Percentiles rank a stretch among this genome's conserved stretches.
Evolutionary conservation across 2,888 invertebrate species (phyloP).

Genomic region (Drosophila picticornis): DNA sequence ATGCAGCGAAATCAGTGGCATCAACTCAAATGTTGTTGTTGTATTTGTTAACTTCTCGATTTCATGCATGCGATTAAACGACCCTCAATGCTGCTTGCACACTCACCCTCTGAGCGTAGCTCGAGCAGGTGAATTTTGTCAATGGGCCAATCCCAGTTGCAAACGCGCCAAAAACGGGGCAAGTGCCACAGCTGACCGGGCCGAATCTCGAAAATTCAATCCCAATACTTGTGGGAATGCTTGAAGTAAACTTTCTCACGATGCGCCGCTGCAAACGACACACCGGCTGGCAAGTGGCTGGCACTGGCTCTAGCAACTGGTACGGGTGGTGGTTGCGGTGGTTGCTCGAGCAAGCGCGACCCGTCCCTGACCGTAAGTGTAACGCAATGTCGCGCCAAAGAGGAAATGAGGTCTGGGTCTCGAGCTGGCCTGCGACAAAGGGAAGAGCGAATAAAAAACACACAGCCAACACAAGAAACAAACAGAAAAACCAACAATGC

Average conservation of each 20-base stretch:
- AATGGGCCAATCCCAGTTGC: conserved; percentile 53
- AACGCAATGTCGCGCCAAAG: conserved; percentile 81
- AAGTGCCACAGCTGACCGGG: conserved; percentile 76
- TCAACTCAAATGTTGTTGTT: conserved; percentile 42
- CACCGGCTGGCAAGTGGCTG: conserved; percentile 74
- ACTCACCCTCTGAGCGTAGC: conserved; percentile 45
- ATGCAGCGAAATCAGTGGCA: conserved; percentile 47
- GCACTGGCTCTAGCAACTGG: conserved; percentile 38
- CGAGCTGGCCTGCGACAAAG: conserved; percentile 54
- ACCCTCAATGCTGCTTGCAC: conserved; percentile 37
- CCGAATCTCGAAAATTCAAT: conserved; percentile 66
- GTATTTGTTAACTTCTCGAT: conserved; percentile 69
- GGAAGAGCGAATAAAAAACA: conserved; percentile 54
- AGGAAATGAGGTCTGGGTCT: conserved; percentile 80
- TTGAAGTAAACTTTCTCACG: conserved; percentile 85
- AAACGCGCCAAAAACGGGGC: conserved; percentile 55
- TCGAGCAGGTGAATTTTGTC: conserved; percentile 79
- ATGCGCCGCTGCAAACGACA: conserved; percentile 75
- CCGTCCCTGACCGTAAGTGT: conserved; percentile 56
- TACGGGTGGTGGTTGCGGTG: conserved; percentile 64
- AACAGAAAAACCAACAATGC: conserved; percentile 63
- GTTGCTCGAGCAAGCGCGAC: conserved; percentile 53
- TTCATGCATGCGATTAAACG: conserved; percentile 68
- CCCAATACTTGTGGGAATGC: conserved; percentile 85
- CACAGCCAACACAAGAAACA: conserved; percentile 34